Percentiles rank a stretch among this genome's conserved stretches.
These are phyloP conservation scores for Artemia franciscana DNA, from an alignment of 1,140 invertebrate genomes.

Conservation along the genomic window DNA sequence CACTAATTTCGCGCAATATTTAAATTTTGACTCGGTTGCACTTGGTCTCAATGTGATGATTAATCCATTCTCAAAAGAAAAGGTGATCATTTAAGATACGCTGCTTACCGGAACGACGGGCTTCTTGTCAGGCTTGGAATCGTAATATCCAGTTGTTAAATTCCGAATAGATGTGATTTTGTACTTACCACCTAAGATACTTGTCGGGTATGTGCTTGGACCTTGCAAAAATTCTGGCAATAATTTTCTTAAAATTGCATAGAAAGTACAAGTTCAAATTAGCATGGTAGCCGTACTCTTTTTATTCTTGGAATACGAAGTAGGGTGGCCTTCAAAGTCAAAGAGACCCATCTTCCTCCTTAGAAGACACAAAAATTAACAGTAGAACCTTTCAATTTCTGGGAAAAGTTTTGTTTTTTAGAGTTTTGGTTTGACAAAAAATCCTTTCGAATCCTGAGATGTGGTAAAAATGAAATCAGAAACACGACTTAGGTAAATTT, in stretches of 20 bases:
- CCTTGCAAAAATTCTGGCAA: conserved; percentile 52
- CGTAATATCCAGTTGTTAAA: conserved; percentile 70
- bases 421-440: too few relatives aligned
- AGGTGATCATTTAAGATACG: conserved; percentile 86
- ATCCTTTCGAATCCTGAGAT: too few relatives aligned
- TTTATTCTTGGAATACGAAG: too few relatives aligned
- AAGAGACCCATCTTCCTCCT: too few relatives aligned
- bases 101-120: conserved; percentile 50
- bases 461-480: too few relatives aligned
- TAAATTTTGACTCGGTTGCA: conserved; percentile 95
- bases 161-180: conserved; percentile 52
- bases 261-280: conserved; percentile 68
- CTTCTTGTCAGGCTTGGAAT: conserved; percentile 37
- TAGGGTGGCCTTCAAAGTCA: too few relatives aligned
- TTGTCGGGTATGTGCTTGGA: conserved; percentile 40
- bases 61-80: conserved; percentile 66
- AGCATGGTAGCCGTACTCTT: conserved; percentile 62
- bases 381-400: too few relatives aligned
- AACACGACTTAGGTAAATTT: too few relatives aligned
- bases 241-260: conserved; percentile 44
- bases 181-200: conserved; percentile 41
- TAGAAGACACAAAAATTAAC: too few relatives aligned
- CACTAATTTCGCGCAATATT: conserved; percentile 84
- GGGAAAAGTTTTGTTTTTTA: too few relatives aligned
- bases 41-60: conserved; percentile 74